Evolutionary conservation across 2,113 vertebrate genomes (phyloP).

Genomic region (Okapia johnstoni): DNA sequence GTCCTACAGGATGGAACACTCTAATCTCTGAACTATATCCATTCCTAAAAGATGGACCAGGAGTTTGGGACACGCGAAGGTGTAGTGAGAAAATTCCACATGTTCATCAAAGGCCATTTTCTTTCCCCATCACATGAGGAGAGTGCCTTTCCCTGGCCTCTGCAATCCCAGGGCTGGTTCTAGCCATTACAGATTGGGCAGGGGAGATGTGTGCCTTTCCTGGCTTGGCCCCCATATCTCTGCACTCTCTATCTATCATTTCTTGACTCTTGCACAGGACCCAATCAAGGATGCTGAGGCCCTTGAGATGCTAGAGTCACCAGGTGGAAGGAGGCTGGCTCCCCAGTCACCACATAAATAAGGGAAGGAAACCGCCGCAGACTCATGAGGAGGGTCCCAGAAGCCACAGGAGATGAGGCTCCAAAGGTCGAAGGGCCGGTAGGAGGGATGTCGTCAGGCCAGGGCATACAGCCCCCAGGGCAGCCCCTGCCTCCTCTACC

Average conservation of each 20-base stretch:
- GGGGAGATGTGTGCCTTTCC: background rate
- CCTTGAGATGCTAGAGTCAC: background rate
- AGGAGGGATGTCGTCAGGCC: no score
- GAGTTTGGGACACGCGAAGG: background rate
- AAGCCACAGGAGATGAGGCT: background rate
- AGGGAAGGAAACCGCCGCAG: background rate
- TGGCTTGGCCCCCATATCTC: background rate
- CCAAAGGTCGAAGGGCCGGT: rapidly evolving
- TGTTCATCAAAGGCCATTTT: background rate
- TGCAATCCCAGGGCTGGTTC: background rate
- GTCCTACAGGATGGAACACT: background rate
- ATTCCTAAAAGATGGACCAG: background rate
- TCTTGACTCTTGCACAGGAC: background rate
- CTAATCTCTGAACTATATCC: background rate
- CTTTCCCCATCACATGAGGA: background rate
- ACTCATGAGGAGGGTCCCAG: background rate
- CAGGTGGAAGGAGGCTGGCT: background rate
- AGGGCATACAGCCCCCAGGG: background rate
- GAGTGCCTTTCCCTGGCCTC: rapidly evolving
- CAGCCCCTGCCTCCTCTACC: rapidly evolving
- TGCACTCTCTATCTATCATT: background rate
- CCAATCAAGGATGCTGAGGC: background rate
- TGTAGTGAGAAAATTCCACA: background rate
- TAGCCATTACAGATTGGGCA: background rate
- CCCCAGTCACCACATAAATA: background rate